Evolutionary conservation across 2,888 invertebrate genomes (phyloP).

Genomic region (Monochamus alternatus): DNA sequence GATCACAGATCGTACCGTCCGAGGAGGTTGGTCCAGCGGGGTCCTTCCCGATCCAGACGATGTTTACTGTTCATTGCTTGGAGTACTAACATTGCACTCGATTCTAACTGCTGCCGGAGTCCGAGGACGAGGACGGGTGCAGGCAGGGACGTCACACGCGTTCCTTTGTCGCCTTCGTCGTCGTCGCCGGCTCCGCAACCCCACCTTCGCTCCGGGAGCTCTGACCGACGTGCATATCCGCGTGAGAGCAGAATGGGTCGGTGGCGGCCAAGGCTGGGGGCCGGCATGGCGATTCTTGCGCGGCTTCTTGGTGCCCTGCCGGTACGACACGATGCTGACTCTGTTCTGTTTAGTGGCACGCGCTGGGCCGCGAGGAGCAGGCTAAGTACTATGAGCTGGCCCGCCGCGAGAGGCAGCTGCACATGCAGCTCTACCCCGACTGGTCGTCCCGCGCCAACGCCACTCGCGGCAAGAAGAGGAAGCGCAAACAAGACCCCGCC

Average conservation of each 20-base stretch:
- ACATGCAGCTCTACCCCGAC: conserved; percentile 99
- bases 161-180: conserved; percentile 24
- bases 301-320: conserved; percentile 74
- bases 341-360: conserved; percentile 92
- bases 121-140: conserved; percentile 26
- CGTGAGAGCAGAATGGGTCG: conserved; percentile 64
- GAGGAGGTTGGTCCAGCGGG: neutral
- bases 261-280: conserved; percentile 58
- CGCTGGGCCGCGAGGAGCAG: conserved; percentile 99
- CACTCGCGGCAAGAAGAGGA: conserved; percentile 99
- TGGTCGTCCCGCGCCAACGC: conserved; percentile 99
- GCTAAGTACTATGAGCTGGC: conserved; percentile 99
- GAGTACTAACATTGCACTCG: conserved; percentile 35
- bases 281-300: conserved; percentile 59
- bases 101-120: conserved; percentile 30
- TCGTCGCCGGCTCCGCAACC: conserved; percentile 44
- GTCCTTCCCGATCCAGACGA: neutral
- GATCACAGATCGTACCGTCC: neutral
- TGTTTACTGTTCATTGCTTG: conserved; percentile 2
- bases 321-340: conserved; percentile 64
- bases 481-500: conserved; percentile 98
- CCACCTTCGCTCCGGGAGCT: conserved; percentile 51
- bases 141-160: conserved; percentile 18
- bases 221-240: conserved; percentile 57
- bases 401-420: conserved; percentile 98